phyloP scores from a whole-genome alignment of 2,797 vertebrate genomes.

The Siniperca obscura region DNA sequence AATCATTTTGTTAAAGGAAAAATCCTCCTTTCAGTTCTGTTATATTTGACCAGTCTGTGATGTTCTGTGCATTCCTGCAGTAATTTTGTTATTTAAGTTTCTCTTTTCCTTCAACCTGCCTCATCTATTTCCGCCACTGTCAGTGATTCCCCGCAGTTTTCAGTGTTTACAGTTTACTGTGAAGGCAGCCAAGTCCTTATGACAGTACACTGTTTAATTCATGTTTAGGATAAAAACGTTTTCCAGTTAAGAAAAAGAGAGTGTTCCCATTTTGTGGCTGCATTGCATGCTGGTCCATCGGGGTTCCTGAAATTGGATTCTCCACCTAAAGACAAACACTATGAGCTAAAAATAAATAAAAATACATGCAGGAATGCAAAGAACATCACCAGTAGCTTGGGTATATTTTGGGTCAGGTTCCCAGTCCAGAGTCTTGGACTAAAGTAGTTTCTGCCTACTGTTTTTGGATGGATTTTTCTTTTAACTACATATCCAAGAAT shows the following conservation, averaged over 20 bases:
- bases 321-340: neutral
- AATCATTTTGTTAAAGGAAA: constrained; percentile 10
- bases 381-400: neutral
- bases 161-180: neutral
- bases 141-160: neutral
- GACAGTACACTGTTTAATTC: neutral
- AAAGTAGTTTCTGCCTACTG: neutral
- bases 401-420: neutral
- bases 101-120: constrained; percentile 6
- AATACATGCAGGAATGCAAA: constrained; percentile 29
- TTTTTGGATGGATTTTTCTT: constrained; percentile 13
- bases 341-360: neutral
- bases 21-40: neutral
- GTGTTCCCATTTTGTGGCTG: neutral
- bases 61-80: constrained; percentile 30
- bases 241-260: neutral
- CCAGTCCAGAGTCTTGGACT: neutral
- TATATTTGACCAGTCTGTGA: neutral
- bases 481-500: constrained; percentile 5
- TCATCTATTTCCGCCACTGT: neutral
- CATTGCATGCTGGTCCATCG: neutral
- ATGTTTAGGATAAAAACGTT: neutral
- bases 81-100: neutral
- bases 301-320: neutral
- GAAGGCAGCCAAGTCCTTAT: neutral